Base-by-base conservation (phyloP, 2,797 vertebrate genomes). In the Gymnothorax reevesii region DNA sequence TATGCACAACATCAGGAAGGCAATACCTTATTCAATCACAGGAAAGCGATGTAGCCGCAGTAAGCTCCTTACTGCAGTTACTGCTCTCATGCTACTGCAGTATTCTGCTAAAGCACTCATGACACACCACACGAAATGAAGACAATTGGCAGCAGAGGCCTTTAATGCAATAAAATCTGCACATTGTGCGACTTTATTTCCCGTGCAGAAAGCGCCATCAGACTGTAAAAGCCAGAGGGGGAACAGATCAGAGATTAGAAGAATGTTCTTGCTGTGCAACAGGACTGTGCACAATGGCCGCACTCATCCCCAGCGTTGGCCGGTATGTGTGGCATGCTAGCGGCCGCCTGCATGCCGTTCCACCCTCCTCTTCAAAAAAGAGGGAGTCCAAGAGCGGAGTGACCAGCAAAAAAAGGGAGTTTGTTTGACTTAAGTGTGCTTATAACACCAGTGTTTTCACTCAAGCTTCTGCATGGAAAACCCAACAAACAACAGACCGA, bases 171-270 rank as follows among this genome's bases (percentile, higher is more conserved):
- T 55, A 22, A 54, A 55, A 22, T 9, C 6, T n/a, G 22, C 52
- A 4, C 20, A 4, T 80, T 55, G 55, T 77, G 33, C 1, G 20
- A 77, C 33, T 55, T 80, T 12, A 80, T 55, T 55, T 9, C 7
- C 77, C 7, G 6, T 25, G 77, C 52, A 55, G 52, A 49, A 49
- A 3, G 52, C 55, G 55, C 20, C 49, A 80, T 22, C 5, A 49
- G 49, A 77, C 1, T 7, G 73, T n/a, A 80, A 77, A 33, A 77
- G 13, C 1, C 20, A 0, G 52, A 80, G 52, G 13, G 15, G 77
- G 52, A 80, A 80, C 52, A 9, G 49, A 80, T 80, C 49, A n/a
- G 77, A 80, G 55, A 80, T 55, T 20, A n/a, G 77, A n/a, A 20
- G 77, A 80, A 80, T 80, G 77, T 52, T 80, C 33, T 17, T 7